phyloP scores from a whole-genome alignment of 2,888 invertebrate species.

The Gastrophysa polygoni region DNA sequence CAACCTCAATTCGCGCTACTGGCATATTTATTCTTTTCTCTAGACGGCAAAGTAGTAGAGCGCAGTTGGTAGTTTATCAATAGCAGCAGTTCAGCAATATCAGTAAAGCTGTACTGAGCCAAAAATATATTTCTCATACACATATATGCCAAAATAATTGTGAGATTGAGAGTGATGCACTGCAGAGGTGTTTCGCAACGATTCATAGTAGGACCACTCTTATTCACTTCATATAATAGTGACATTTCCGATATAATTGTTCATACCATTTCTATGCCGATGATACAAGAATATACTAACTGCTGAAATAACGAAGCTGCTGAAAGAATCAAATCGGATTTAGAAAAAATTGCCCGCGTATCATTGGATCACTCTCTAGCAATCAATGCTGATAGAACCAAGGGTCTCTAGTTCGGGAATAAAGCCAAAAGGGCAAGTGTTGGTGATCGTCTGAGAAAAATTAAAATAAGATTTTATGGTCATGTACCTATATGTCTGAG shows the following conservation, averaged over 20 bases:
- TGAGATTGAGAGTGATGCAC: neutral
- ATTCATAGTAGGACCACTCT: neutral
- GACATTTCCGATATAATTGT: neutral
- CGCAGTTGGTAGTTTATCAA: too few species aligned
- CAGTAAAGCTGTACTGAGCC: too few species aligned
- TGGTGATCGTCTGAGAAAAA: neutral
- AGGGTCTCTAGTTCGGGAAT: neutral
- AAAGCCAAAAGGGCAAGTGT: neutral
- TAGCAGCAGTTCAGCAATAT: too few species aligned
- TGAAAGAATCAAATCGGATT: neutral
- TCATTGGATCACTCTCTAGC: neutral
- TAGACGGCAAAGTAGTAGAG: too few species aligned
- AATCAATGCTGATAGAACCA: neutral
- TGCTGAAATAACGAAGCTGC: neutral
- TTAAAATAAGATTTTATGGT: neutral
- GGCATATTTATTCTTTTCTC: too few species aligned
- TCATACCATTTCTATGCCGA: slow-evolving; percentile 1
- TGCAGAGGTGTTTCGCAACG: neutral
- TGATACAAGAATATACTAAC: neutral
- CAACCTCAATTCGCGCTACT: too few species aligned
- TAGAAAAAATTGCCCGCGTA: neutral
- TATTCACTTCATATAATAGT: neutral
- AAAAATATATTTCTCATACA: too few species aligned
- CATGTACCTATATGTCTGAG: neutral
- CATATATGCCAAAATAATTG: too few species aligned